These are phyloP conservation scores for Vanessa cardui DNA, from an alignment of 2,888 invertebrate genomes.

Conservation along the genomic window DNA sequence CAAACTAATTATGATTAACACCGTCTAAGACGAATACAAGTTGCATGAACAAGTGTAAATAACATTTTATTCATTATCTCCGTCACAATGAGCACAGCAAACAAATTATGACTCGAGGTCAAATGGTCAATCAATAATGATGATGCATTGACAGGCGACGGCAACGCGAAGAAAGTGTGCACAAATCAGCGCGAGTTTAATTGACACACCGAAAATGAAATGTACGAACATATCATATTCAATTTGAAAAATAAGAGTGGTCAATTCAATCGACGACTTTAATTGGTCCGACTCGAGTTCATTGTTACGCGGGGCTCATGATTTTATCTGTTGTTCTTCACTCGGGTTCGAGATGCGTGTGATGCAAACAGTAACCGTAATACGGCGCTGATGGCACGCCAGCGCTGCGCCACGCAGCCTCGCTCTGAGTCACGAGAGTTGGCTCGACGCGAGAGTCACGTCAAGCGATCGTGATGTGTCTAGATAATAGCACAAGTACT, in stretches of 20 bases:
- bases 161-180: conserved; percentile 45
- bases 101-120: conserved; percentile 56
- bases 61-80: conserved; percentile 49
- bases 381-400: conserved; percentile 45
- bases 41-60: conserved; percentile 33
- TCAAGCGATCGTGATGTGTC: conserved; percentile 57
- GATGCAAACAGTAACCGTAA: conserved; percentile 56
- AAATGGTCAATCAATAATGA: conserved; percentile 61
- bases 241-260: conserved; percentile 21
- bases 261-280: conserved; percentile 14
- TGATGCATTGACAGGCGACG: conserved; percentile 52
- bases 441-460: conserved; percentile 55
- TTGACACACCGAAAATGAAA: conserved; percentile 18
- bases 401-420: conserved; percentile 42
- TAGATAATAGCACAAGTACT: conserved; percentile 55
- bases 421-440: conserved; percentile 46
- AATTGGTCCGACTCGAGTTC: conserved; percentile 27
- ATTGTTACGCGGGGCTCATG: conserved; percentile 47
- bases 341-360: conserved; percentile 50
- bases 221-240: conserved; percentile 1
- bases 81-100: conserved; percentile 52
- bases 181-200: conserved; percentile 38
- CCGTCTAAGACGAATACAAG: conserved; percentile 27
- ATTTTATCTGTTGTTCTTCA: conserved; percentile 58
- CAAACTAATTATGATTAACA: conserved; percentile 21